A percentile compares a stretch with the other conserved stretches of the same genome.
Evolutionary conservation across 2,113 vertebrate genomes (phyloP).

Genomic region (Cebidichthys violaceus): DNA sequence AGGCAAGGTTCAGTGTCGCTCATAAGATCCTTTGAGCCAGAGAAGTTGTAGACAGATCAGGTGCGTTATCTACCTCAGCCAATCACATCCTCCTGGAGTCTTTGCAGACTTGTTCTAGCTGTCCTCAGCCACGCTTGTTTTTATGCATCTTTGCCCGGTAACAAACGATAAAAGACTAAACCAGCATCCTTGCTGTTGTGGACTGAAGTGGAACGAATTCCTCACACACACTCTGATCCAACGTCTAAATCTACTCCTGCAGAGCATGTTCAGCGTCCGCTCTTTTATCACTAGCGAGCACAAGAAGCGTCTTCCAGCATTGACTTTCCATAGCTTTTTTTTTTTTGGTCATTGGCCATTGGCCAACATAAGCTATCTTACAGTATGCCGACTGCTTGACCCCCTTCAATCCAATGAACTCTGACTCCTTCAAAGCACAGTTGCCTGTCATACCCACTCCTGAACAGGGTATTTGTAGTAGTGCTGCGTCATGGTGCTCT

Average conservation of each 20-base stretch:
- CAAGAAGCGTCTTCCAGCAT: constrained; percentile 1
- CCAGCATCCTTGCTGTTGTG: constrained; percentile 27
- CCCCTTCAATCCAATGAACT: neutral
- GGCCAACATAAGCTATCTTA: constrained; percentile 15
- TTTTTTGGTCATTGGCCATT: neutral
- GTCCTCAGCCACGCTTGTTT: constrained; percentile 52
- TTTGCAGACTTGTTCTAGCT: constrained; percentile 59
- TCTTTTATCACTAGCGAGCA: constrained; percentile 12
- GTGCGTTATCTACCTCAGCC: constrained; percentile 52
- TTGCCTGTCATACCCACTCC: constrained; percentile 96
- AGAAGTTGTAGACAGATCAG: constrained; percentile 50
- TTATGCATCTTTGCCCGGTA: constrained; percentile 37
- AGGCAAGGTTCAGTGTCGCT: constrained; percentile 4
- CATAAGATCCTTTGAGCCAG: constrained; percentile 17
- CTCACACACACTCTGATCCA: constrained; percentile 22
- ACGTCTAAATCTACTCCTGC: constrained; percentile 28
- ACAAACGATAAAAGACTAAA: constrained; percentile 26
- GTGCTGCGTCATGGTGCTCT: constrained; percentile 85
- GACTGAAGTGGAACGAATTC: neutral
- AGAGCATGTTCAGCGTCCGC: neutral
- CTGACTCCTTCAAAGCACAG: constrained; percentile 14
- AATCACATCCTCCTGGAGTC: constrained; percentile 24
- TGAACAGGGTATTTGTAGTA: constrained; percentile 99
- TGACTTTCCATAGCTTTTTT: neutral
- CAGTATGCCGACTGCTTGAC: neutral